Evolutionary conservation across 2,797 vertebrate genomes (phyloP).

Genomic region (Mus caroli): DNA sequence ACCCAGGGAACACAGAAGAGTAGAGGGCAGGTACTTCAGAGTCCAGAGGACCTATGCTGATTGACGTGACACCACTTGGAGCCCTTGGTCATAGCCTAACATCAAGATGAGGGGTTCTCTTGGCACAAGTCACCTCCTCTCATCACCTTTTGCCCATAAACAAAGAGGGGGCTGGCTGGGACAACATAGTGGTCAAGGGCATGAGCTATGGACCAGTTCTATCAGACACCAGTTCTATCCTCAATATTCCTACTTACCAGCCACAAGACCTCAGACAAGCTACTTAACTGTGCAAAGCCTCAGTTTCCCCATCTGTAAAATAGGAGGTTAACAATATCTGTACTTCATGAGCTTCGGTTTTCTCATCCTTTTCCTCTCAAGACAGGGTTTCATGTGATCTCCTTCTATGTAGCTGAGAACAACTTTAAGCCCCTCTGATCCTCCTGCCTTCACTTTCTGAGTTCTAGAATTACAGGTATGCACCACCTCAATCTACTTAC

Average conservation of each 20-base stretch:
- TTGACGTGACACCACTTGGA: not conserved
- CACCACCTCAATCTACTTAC: not conserved
- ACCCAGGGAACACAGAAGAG: not conserved
- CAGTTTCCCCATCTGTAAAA: not conserved
- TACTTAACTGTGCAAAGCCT: not conserved
- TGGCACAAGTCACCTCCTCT: not conserved
- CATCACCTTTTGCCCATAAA: not conserved
- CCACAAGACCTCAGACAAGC: not conserved
- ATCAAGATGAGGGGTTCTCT: not conserved
- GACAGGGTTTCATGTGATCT: not conserved
- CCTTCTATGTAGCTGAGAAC: not conserved
- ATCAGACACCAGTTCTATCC: not conserved
- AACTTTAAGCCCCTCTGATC: not conserved
- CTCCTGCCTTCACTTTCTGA: not conserved
- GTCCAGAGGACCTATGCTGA: not conserved
- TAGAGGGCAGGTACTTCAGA: not conserved
- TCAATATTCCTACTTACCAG: not conserved
- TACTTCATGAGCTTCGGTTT: conserved; percentile 23
- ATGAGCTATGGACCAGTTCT: not conserved
- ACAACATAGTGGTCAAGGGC: not conserved
- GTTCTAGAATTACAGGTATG: not conserved
- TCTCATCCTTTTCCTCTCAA: not conserved
- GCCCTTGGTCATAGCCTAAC: not conserved
- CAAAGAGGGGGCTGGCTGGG: not conserved
- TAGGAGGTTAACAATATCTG: not conserved